phyloP scores from a whole-genome alignment of 2,113 vertebrate genomes.

The Cryptoleucopteryx plumbea region DNA sequence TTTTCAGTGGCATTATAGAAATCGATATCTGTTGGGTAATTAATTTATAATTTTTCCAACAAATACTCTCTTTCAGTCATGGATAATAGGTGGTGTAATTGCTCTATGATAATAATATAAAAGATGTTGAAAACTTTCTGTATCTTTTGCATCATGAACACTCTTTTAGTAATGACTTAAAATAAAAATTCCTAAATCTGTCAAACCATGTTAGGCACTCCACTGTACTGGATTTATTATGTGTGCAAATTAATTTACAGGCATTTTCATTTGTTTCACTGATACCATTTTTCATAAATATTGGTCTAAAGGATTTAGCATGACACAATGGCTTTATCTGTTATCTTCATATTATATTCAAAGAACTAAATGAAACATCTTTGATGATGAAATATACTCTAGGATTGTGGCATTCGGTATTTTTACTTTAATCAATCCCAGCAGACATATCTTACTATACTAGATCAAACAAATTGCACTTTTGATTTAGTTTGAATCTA shows the following conservation, averaged over 20 bases:
- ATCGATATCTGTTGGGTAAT: neutral
- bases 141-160: neutral
- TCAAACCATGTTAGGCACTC: neutral
- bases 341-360: slow-evolving; percentile 26
- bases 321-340: slow-evolving; percentile 2
- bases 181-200: neutral
- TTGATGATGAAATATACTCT: slow-evolving; percentile 45
- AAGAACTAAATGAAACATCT: slow-evolving; percentile 34
- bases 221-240: neutral
- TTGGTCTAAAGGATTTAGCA: slow-evolving; percentile 1
- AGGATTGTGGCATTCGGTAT: neutral
- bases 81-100: neutral
- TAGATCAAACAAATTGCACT: slow-evolving; percentile 45
- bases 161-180: neutral
- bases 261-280: neutral
- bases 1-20: neutral
- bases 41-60: neutral
- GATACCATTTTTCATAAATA: neutral
- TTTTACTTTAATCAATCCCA: slow-evolving; percentile 54
- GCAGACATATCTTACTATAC: neutral
- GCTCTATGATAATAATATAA: neutral
- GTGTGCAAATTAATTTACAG: neutral
- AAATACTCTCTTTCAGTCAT: neutral
- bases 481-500: slow-evolving; percentile 35
- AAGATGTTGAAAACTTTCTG: neutral